Evolutionary conservation across 1,140 invertebrate genomes (phyloP).

Genomic region (Pseudomyrmex dendroicus): DNA sequence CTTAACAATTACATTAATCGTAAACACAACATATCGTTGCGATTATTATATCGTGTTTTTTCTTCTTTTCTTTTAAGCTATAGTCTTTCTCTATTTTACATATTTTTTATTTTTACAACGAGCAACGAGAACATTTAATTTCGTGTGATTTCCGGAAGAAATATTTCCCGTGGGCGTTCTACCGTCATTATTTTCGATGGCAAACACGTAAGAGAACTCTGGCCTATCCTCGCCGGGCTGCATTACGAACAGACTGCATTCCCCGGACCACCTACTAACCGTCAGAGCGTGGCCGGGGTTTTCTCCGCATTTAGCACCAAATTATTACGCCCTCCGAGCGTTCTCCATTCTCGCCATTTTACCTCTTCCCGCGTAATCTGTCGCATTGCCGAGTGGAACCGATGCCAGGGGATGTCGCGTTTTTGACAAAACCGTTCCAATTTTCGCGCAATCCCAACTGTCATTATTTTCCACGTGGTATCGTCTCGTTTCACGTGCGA

Average conservation of each 20-base stretch:
- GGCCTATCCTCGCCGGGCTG: constrained; percentile 23
- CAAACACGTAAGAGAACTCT: constrained; percentile 14
- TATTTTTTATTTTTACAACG: too few species aligned
- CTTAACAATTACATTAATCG: too few species aligned
- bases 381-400: constrained; percentile 41
- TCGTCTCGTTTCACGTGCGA: constrained; percentile 29
- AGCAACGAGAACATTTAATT: constrained; percentile 13
- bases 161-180: not conserved
- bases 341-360: constrained; percentile 56
- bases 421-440: constrained; percentile 30
- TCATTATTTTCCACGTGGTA: constrained; percentile 38
- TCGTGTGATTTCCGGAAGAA: constrained; percentile 6
- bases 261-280: constrained; percentile 39
- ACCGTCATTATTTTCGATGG: constrained; percentile 41
- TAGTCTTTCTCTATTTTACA: too few species aligned
- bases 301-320: constrained; percentile 54
- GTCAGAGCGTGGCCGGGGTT: constrained; percentile 52
- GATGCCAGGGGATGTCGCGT: constrained; percentile 33
- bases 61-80: too few species aligned
- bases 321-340: constrained; percentile 53
- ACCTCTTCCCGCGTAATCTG: constrained; percentile 46
- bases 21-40: too few species aligned
- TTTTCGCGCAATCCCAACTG: constrained; percentile 12
- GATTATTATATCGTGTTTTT: too few species aligned
- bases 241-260: constrained; percentile 37